Evolutionary conservation across 1,140 invertebrate genomes (phyloP), one percentile per base, ranked within the genome.

Genomic region (Vanessa tameamea): DNA sequence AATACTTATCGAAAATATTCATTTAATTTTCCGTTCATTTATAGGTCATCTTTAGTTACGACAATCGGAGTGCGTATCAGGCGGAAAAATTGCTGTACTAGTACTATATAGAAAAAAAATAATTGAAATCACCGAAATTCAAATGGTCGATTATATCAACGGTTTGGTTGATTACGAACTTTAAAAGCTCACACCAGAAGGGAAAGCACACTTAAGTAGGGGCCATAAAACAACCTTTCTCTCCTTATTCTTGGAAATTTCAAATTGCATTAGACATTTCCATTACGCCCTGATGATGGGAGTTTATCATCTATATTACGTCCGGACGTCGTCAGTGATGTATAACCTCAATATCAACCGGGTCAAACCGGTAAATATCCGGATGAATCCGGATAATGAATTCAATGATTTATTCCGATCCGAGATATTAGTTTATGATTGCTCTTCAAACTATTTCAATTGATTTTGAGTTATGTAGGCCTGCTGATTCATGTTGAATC

Each of bases 261-360:
- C 14, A 61, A 61, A 61, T 61, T 23, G 26, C 23, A 61, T 68
- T 57, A 68, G 66, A 57, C 20, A 26, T 53, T 57, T 57, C 66
- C 51, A 68, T 68, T 68, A 57, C 66, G 26, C 31, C 31, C 20
- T 16, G 31, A 68, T 43, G 51, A 57, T 43, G 11, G n/a, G 37
- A 68, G 31, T 68, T 68, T 68, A 26, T 68, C 66, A 68, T 57
- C 51, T 68, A 31, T 68, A 68, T 68, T 68, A 57, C 37, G 26
- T 13, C 50, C 66, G 23, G 51, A 59, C 47, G 65, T 43, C 50
- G 51, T 67, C 51, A 55, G 55, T 61, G 57, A 61, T 61, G 26
- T 61, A 61, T 61, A 61, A 61, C 7, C 57, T 61, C 26, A 61
- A 61, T 61, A 61, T 61, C 26, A 61, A 61, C 23, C 26, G 57